Evolutionary conservation across 2,797 vertebrate species (phyloP), one percentile per base, ranked within the genome.

Genomic region (Morelia viridis): DNA sequence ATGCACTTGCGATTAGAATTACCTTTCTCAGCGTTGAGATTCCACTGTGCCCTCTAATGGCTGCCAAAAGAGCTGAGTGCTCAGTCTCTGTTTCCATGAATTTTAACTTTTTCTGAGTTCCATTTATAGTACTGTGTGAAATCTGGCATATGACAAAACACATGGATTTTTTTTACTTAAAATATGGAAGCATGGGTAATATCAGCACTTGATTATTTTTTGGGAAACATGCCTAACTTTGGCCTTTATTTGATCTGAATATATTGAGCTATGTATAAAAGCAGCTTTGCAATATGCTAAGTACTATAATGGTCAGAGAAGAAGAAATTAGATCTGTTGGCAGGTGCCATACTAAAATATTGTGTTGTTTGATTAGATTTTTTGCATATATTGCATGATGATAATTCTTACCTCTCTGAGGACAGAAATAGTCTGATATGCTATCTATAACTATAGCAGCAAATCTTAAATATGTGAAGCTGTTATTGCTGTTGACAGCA

Each of bases 61-160:
- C 98, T 0, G 98, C 97, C 90, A 99, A 96, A 5, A 99, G 98
- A 65, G 98, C 98, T 61, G 98, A 98, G 61, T 96, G 98, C 95
- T 98, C 98, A 9, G 98, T 98, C 94, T 98, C 98, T 13, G 98
- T 96, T 92, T 98, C 98, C 4, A 22, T 13, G 9, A 95, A 96
- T 0, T 95, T 96, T 0, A 87, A 91, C 87, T 98, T 98, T 94
- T 96, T 97, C 4, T 93, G 90, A 89, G 4, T 96, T 94, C 95
- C 96, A 62, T 97, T 95, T 19, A 93, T 80, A 28, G 95, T 6
- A 4, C 60, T 93, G 58, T 96, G 96, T 88, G 97, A 96, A 83
- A 98, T 97, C 99, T 99, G 94, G 89, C 93, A 94, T 31, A 41
- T 41, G 46, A 92, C 26, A 60, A 92, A 90, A 90, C 56, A 91